Conservation (phyloP, 2,797 vertebrate species). For the Mergus octosetaceus region DNA sequence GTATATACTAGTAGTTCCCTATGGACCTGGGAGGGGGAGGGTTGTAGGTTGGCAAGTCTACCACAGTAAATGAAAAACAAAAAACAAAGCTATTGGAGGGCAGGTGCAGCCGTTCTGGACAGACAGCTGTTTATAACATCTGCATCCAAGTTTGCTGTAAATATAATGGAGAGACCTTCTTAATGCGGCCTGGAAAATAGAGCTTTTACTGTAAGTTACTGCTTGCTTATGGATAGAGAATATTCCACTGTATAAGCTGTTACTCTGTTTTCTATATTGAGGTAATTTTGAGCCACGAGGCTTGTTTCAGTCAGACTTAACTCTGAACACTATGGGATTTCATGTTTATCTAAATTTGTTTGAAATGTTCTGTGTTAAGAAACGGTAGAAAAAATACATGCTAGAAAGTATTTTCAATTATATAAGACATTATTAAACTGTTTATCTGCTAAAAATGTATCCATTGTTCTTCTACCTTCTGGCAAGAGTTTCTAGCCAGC, state of each 20-base stretch:
- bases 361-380: neutral
- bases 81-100: neutral
- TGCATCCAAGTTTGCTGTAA: neutral
- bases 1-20: fast-evolving
- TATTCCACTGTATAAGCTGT: fast-evolving
- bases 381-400: neutral
- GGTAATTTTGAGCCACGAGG: neutral
- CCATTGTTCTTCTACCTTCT: neutral
- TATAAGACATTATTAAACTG: neutral
- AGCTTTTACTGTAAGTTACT: neutral
- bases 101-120: neutral
- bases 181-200: neutral
- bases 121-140: neutral
- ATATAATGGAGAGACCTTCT: neutral
- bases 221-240: neutral
- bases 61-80: neutral
- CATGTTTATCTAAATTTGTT: neutral
- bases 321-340: neutral
- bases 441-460: neutral
- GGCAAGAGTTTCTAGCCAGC: neutral
- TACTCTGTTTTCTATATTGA: neutral
- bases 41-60: neutral
- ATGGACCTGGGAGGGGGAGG: too few species aligned
- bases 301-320: neutral
- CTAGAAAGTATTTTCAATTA: neutral